Evolutionary conservation across 2,888 invertebrate species (phyloP).

Genomic region (Aporophyla nigra): DNA sequence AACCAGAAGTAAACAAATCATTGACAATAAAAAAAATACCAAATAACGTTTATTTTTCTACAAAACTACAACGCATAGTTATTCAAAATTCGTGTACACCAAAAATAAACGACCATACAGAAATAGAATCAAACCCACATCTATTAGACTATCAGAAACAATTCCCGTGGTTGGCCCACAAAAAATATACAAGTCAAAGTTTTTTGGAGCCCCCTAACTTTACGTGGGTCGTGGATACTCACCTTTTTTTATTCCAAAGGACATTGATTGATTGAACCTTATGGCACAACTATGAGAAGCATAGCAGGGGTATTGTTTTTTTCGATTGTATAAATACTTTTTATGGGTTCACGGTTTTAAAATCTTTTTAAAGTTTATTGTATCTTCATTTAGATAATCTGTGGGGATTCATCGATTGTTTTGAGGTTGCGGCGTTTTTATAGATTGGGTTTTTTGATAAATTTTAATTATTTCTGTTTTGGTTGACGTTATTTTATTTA

Average conservation of each 20-base stretch:
- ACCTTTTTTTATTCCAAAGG: conserved; percentile 87
- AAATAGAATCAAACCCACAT: conserved; percentile 77
- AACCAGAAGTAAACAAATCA: conserved; percentile 15
- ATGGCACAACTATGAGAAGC: conserved; percentile 87
- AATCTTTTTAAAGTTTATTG: conserved; percentile 83
- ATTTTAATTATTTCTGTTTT: conserved; percentile 33
- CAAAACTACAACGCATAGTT: conserved; percentile 16
- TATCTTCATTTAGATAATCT: conserved; percentile 86
- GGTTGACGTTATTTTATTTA: conserved; percentile 8
- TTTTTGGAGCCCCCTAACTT: conserved; percentile 85
- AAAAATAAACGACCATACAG: conserved; percentile 66
- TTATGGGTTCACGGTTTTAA: conserved; percentile 73
- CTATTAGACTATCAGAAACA: conserved; percentile 83
- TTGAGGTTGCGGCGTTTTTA: conserved; percentile 51
- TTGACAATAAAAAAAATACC: not conserved
- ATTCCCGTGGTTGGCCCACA: conserved; percentile 80
- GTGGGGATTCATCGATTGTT: conserved; percentile 69
- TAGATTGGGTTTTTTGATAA: conserved; percentile 40
- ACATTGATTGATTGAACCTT: conserved; percentile 90
- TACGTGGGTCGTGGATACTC: conserved; percentile 88
- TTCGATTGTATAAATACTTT: conserved; percentile 73
- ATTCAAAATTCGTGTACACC: conserved; percentile 43
- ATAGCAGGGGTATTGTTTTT: conserved; percentile 86
- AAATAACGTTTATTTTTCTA: conserved; percentile 4
- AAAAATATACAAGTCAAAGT: conserved; percentile 84